Percentiles rank a stretch among this genome's conserved stretches.
Conservation (phyloP, 2,888 invertebrate species). For the Cosmia pyralina region DNA sequence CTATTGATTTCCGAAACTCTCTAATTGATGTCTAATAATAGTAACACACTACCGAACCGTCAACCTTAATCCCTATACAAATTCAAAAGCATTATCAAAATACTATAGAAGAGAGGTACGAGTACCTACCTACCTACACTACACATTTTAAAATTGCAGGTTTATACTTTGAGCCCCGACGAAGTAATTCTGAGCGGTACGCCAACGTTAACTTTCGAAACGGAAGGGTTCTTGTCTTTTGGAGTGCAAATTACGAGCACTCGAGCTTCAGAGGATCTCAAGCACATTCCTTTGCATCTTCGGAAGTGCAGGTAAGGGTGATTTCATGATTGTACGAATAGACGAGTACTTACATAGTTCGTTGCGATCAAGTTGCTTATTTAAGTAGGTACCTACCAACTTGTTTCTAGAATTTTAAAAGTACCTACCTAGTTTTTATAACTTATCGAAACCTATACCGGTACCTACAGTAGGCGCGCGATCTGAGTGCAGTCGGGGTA, state of each 20-base stretch:
- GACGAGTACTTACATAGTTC: neutral
- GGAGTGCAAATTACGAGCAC: conserved; percentile 82
- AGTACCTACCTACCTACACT: neutral
- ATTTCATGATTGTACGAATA: conserved; percentile 15
- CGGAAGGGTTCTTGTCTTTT: conserved; percentile 78
- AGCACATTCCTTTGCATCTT: conserved; percentile 70
- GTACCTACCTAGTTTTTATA: neutral
- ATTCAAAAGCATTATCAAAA: conserved; percentile 1
- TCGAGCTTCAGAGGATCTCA: conserved; percentile 78
- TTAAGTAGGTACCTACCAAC: too few relatives aligned
- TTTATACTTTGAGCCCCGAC: conserved; percentile 84
- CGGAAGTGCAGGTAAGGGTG: conserved; percentile 82
- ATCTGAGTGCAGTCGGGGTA: too few relatives aligned
- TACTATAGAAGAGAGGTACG: neutral
- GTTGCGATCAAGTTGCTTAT: conserved; percentile 1
- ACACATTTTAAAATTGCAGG: conserved; percentile 68
- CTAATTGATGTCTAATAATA: conserved; percentile 3
- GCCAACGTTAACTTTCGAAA: conserved; percentile 73
- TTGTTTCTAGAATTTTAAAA: neutral
- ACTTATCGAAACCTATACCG: too few relatives aligned
- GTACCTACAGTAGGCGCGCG: too few relatives aligned
- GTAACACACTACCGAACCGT: neutral
- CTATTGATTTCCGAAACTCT: conserved; percentile 23
- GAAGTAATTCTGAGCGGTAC: conserved; percentile 80
- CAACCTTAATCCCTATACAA: neutral